phyloP scores from a whole-genome alignment of 2,113 vertebrate genomes.

The Leptobrachium ailaonicum region DNA sequence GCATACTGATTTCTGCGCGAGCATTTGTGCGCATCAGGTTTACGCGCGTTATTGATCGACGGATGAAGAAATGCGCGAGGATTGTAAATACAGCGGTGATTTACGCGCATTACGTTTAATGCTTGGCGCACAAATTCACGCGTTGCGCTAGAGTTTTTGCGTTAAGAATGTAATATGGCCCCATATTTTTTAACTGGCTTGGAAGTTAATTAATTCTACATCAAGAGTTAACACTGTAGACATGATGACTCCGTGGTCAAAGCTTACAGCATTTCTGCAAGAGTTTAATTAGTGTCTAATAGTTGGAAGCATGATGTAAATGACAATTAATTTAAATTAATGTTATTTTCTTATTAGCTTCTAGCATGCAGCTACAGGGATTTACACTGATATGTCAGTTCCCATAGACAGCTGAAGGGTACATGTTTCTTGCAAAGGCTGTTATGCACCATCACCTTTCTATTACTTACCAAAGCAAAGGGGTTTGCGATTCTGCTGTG shows the following conservation, averaged over 20 bases:
- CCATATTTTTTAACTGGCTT: slow-evolving; percentile 1
- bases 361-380: slow-evolving; percentile 14
- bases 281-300: slow-evolving; percentile 48
- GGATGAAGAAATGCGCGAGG: too few species aligned
- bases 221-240: slow-evolving; percentile 31
- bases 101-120: too few species aligned
- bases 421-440: slow-evolving; percentile 25
- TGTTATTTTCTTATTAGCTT: slow-evolving; percentile 44
- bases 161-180: too few species aligned
- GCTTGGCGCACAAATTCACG: too few species aligned
- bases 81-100: too few species aligned
- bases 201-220: slow-evolving; percentile 35
- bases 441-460: slow-evolving; percentile 40
- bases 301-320: slow-evolving; percentile 44
- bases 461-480: slow-evolving; percentile 36
- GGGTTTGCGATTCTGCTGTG: slow-evolving; percentile 1
- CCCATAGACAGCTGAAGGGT: slow-evolving; percentile 38
- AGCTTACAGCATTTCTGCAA: slow-evolving; percentile 36
- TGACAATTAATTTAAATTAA: slow-evolving; percentile 41
- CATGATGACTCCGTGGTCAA: slow-evolving; percentile 28
- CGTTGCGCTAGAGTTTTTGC: too few species aligned
- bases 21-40: too few species aligned
- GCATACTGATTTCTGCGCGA: too few species aligned
- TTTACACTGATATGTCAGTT: slow-evolving; percentile 27
- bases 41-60: too few species aligned